Evolutionary conservation across 2,113 vertebrate species (phyloP).

Genomic region (Leucopternis melanops): DNA sequence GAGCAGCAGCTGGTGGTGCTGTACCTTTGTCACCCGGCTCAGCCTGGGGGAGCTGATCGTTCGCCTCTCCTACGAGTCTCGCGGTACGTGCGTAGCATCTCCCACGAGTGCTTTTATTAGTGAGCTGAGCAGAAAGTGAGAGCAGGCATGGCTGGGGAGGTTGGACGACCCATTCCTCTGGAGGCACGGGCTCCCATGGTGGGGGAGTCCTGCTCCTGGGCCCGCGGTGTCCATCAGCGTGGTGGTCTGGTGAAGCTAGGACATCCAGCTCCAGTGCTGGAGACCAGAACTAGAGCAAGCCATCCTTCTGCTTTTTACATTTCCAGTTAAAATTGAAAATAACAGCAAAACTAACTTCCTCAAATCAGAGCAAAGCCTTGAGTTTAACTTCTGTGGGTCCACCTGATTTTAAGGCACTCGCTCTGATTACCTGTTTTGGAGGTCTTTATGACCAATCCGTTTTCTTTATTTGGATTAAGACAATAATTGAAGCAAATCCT

Average conservation of each 20-base stretch:
- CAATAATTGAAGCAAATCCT: slow-evolving; percentile 49
- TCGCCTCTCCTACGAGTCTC: not conserved
- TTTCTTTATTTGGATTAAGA: slow-evolving; percentile 50
- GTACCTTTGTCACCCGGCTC: not conserved
- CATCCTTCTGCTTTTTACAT: not conserved
- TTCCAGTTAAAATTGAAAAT: not conserved
- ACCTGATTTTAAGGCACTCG: not conserved
- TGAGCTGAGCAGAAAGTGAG: not conserved
- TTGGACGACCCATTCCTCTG: not conserved
- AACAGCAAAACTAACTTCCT: not conserved
- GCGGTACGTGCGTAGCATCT: rapidly evolving
- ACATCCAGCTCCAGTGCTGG: not conserved
- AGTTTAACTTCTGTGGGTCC: not conserved
- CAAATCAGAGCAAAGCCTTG: not conserved
- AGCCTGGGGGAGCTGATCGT: not conserved
- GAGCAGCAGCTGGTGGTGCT: not conserved
- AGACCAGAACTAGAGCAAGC: not conserved
- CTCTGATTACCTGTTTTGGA: slow-evolving; percentile 22
- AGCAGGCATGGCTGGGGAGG: rapidly evolving
- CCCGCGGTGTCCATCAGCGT: not conserved
- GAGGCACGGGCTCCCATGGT: rapidly evolving
- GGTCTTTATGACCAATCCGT: not conserved
- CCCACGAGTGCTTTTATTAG: not conserved
- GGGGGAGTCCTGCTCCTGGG: not conserved
- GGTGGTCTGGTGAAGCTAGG: not conserved